These are phyloP conservation scores for Blera fallax DNA, from an alignment of 2,888 invertebrate species.

Conservation along the genomic window DNA sequence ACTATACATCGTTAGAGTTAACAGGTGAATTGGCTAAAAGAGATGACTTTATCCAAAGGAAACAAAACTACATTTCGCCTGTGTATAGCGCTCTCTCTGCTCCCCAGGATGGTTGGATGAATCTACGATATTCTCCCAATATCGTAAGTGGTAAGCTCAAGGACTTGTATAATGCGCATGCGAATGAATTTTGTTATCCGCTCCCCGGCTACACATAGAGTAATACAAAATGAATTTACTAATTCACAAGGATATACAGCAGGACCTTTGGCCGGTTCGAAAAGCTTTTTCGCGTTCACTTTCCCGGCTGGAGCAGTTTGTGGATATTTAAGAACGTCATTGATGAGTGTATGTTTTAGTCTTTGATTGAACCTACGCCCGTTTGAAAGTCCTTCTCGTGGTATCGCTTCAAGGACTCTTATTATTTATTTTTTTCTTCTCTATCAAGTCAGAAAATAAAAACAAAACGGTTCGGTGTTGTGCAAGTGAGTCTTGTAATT, in stretches of 20 bases:
- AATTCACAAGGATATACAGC: background rate
- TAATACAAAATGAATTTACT: background rate
- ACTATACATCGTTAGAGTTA: conserved; percentile 52
- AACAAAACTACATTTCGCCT: conserved; percentile 28
- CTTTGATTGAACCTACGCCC: conserved; percentile 59
- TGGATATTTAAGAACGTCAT: conserved; percentile 58
- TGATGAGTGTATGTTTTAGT: conserved; percentile 49
- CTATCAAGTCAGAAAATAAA: background rate
- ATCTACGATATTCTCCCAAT: conserved; percentile 37
- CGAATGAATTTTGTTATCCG: conserved; percentile 26
- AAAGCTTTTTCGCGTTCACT: conserved; percentile 34
- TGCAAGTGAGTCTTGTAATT: background rate
- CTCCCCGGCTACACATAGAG: conserved; percentile 1
- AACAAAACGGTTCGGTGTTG: conserved; percentile 20
- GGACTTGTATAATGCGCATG: conserved; percentile 43
- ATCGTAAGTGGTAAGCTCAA: conserved; percentile 60
- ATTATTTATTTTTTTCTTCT: background rate
- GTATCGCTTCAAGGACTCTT: conserved; percentile 15
- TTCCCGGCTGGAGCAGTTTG: conserved; percentile 19
- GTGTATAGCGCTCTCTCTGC: background rate
- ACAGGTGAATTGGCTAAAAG: conserved; percentile 57
- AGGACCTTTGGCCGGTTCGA: conserved; percentile 28
- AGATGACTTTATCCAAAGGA: conserved; percentile 54
- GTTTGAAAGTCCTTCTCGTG: conserved; percentile 14
- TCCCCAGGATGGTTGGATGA: background rate